phyloP scores from a whole-genome alignment of 1,140 invertebrate genomes.

The Zophobas morio region DNA sequence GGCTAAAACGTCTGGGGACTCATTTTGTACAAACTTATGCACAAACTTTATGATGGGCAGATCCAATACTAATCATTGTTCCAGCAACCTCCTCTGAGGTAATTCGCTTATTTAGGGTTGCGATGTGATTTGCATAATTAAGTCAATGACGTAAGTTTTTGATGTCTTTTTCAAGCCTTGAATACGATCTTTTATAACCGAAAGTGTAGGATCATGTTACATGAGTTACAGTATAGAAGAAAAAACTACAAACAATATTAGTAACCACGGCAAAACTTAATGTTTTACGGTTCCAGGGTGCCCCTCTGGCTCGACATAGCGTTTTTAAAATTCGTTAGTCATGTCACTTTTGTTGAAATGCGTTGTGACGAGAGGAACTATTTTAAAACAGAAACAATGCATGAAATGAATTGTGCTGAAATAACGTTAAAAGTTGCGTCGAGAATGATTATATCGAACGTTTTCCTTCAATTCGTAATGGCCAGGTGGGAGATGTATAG shows the following conservation, averaged over 20 bases:
- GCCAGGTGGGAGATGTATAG: constrained; percentile 9
- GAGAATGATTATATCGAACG: not conserved
- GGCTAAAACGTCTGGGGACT: constrained; percentile 17
- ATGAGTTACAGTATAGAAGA: too few species aligned
- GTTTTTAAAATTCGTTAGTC: too few species aligned
- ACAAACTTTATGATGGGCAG: constrained; percentile 28
- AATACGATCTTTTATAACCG: not conserved
- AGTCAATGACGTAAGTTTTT: not conserved
- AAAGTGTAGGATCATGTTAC: too few species aligned
- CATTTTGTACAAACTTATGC: constrained; percentile 29
- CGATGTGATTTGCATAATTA: constrained; percentile 6
- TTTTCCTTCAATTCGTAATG: constrained; percentile 13
- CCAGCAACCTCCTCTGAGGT: not conserved
- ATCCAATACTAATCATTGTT: constrained; percentile 35
- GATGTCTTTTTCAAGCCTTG: not conserved
- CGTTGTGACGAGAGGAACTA: too few species aligned
- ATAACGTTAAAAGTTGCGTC: not conserved
- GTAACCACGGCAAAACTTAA: too few species aligned
- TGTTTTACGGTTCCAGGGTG: too few species aligned
- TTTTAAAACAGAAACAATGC: too few species aligned
- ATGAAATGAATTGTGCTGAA: too few species aligned
- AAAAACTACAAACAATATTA: too few species aligned
- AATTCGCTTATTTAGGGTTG: constrained; percentile 21
- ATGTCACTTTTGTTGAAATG: too few species aligned
- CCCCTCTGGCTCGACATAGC: too few species aligned